phyloP scores from a whole-genome alignment of 2,113 vertebrate species.

The Tragelaphus scriptus region DNA sequence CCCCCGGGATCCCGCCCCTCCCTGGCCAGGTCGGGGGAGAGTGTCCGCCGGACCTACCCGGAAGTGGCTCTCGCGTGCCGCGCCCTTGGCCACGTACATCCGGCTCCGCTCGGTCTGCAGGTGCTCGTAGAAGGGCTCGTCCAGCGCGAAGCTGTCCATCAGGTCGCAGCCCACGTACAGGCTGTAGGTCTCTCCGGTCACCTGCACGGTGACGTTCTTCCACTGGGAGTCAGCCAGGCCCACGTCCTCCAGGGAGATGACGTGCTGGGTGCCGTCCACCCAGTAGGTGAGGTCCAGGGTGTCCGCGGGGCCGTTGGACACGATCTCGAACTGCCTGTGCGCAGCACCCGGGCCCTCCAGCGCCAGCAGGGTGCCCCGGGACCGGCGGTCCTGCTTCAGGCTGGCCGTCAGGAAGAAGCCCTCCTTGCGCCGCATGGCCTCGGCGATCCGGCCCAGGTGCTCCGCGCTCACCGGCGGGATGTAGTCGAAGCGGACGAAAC shows the following conservation, averaged over 20 bases:
- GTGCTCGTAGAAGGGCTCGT: slow-evolving; percentile 94
- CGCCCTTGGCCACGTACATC: slow-evolving; percentile 93
- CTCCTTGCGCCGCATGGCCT: slow-evolving; percentile 84
- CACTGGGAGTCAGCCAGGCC: slow-evolving; percentile 94
- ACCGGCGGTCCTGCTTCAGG: slow-evolving; percentile 90
- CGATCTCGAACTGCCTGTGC: slow-evolving; percentile 91
- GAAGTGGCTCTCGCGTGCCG: slow-evolving; percentile 92
- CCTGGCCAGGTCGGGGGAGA: accelerated
- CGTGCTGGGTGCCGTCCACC: slow-evolving; percentile 86
- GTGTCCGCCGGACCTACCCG: slow-evolving; percentile 81
- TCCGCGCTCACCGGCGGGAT: slow-evolving; percentile 87
- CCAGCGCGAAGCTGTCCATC: slow-evolving; percentile 92
- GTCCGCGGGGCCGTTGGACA: slow-evolving; percentile 94
- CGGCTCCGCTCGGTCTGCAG: slow-evolving; percentile 84
- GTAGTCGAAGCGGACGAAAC: slow-evolving; percentile 96
- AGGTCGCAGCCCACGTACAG: slow-evolving; percentile 93
- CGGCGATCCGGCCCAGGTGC: slow-evolving; percentile 85
- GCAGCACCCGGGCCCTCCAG: slow-evolving; percentile 84
- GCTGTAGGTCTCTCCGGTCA: slow-evolving; percentile 91
- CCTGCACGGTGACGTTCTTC: slow-evolving; percentile 95
- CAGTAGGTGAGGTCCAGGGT: slow-evolving; percentile 94
- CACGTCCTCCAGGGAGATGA: slow-evolving; percentile 93
- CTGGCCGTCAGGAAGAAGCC: slow-evolving; percentile 93
- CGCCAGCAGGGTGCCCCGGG: slow-evolving; percentile 89
- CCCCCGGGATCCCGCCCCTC: background rate